Evolutionary conservation across 2,888 invertebrate genomes (phyloP).

Genomic region (Epistrophe eligans): DNA sequence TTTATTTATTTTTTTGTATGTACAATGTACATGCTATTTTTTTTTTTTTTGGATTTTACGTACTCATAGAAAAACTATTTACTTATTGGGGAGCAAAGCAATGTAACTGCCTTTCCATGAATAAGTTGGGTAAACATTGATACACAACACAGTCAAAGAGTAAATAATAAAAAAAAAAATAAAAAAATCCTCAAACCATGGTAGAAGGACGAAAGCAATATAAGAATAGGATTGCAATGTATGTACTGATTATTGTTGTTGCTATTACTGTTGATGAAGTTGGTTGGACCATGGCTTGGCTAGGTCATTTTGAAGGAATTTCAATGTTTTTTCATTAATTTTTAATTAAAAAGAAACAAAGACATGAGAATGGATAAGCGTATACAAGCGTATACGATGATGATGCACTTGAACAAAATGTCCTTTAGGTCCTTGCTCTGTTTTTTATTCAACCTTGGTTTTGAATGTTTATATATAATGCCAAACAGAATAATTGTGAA

Average conservation of each 20-base stretch:
- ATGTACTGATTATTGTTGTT: constrained; percentile 10
- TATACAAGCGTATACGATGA: not conserved
- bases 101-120: constrained; percentile 9
- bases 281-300: not conserved
- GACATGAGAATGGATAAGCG: not conserved
- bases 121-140: constrained; percentile 36
- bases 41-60: not conserved
- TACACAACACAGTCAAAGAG: constrained; percentile 9
- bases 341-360: constrained; percentile 44
- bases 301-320: constrained; percentile 23
- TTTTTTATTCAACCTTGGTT: constrained; percentile 26
- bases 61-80: constrained; percentile 50
- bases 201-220: constrained; percentile 21
- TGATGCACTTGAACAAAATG: constrained; percentile 32
- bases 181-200: constrained; percentile 10
- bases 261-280: constrained; percentile 20
- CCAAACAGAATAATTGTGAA: not conserved
- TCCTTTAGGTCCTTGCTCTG: constrained; percentile 37
- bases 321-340: constrained; percentile 33
- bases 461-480: not conserved
- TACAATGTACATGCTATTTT: not conserved
- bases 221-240: not conserved
- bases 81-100: constrained; percentile 38
- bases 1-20: no score
- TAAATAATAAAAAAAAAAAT: constrained; percentile 23